Evolutionary conservation across 2,888 invertebrate species (phyloP), one percentile per base, ranked within the genome.

Genomic region (Drosophila atroscutellata): DNA sequence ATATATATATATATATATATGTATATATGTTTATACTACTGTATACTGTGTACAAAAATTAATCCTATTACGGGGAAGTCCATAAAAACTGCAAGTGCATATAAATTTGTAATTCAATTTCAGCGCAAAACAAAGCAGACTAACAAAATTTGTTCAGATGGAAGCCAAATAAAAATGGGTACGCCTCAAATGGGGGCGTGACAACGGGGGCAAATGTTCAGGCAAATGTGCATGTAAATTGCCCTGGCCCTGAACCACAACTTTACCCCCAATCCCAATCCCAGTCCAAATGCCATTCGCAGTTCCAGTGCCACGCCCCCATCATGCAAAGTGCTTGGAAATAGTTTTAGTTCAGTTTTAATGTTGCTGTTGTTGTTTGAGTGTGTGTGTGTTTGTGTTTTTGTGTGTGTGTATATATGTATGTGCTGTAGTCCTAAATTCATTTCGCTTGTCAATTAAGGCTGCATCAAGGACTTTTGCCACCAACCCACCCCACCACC

Each of bases 361-460:
- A n/a, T 34, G 32, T 32, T 37, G 30, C 28, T 45, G 30, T 20
- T 37, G 13, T 20, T 45, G n/a, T 24, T 24, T 39, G 9, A 4
- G 11, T 20, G n/a, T 11, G n/a, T 28, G 28, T 42, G 20, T 20
- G 7, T 39, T 11, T 0, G 7, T 36, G 11, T 39, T n/a, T 30
- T 8, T 39, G 11, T 20, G 20, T 11, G 50, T 52, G 15, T 50
- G 42, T 55, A 61, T 77, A 49, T 55, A 55, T 13, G 28, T 55
- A 55, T 13, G 30, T 58, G 64, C 58, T 77, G 67, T 57, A 74
- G 74, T 80, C 79, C 73, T 78, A 86, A 85, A 83, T 83, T 73
- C 68, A 73, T 80, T 83, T 86, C 83, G 58, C 75, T 76, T 83
- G 89, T 85, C 89, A 85, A 85, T 85, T 85, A 89, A 75, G 76